Base-by-base conservation (phyloP, 1,140 invertebrate species). In the Phymorhynchus buccinoides region DNA sequence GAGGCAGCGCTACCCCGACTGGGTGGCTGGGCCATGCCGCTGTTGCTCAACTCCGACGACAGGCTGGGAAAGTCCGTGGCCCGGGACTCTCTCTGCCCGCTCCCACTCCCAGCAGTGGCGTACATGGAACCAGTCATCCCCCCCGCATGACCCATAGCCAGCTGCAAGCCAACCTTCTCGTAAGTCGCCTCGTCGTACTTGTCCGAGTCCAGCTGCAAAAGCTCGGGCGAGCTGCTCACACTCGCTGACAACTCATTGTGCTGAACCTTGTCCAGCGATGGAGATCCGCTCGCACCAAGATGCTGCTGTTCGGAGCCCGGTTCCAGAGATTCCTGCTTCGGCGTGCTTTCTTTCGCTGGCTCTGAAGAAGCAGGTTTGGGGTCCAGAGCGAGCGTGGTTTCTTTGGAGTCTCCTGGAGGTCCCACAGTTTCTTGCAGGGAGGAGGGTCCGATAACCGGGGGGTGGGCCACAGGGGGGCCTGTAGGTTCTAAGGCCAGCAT, bases 181-280 rank as follows among this genome's bases (percentile, higher is more conserved):
- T 71, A 83, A 37, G 81, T 71, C 30, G 62, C 81, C 66, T 83
- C 81, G 27, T 71, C 66, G 39, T 83, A 83, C 41, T 83, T 83
- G 66, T 83, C 81, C 4, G 81, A 83, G 81, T 83, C 81, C 32
- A 83, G 66, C 62, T 83, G 81, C 62, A 83, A 41, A 9, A 79
- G 41, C 44, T 79, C 77, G n/a, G 77, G 77, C 6, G 27, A 52
- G 42, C 44, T 79, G 44, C 14, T 35, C 30, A 18, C 77, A 3
- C 41, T 48, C n/a, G n/a, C 14, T 7, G 32, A n/a, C 3, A n/a
- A 52, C 77, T 35, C 44, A 0, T 22, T 0, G 6, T 2, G 37
- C 4, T 12, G 16, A 9, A 37, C 68, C 75, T 78, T 48, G 75
- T 2, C 48, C 12, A 18, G 12, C 48, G 2, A 2, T 9, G 48